Evolutionary conservation across 2,888 invertebrate species (phyloP), one percentile per base, ranked within the genome.

Genomic region (Tenthredo amoena): DNA sequence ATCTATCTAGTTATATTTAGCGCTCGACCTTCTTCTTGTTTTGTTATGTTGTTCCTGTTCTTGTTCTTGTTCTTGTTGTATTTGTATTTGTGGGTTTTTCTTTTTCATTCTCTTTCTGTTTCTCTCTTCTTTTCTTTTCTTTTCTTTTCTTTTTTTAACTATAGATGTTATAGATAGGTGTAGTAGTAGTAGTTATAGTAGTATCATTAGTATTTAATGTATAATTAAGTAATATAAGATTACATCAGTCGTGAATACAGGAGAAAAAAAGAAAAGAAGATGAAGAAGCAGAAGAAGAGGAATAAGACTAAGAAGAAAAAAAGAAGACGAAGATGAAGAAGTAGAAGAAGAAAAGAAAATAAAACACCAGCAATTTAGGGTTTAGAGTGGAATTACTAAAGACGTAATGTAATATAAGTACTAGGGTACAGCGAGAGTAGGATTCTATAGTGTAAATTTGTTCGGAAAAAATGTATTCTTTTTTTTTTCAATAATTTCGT

Each of bases 351-450:
- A 62, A 21, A 26, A 62, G 9, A 26, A 62, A 62, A 62, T 26
- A 62, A 26, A 21, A 62, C 62, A 62, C 62, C 62, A 62, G 62
- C 62, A 62, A 62, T 62, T 62, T 9, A 26, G 62, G 62, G 62
- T 62, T 2, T 62, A 62, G 26, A 26, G 26, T 21, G 26, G 62
- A 62, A 21, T 62, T 62, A 26, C 62, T 26, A 62, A 62, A 26
- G 21, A 62, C 26, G 21, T 26, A 62, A 62, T 62, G 26, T 62
- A 62, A 62, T 62, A 62, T 62, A 62, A 26, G 21, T 26, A 26
- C 21, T 62, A 62, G 62, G 62, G 26, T 62, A 62, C 26, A 62
- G 62, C 62, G 62, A 62, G 62, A 62, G 62, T 62, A 62, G 62
- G 62, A 62, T 62, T 26, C 62, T 62, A 62, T 26, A 62, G 62